phyloP scores from a whole-genome alignment of 23 tunicate species.

The Styela clava region DNA sequence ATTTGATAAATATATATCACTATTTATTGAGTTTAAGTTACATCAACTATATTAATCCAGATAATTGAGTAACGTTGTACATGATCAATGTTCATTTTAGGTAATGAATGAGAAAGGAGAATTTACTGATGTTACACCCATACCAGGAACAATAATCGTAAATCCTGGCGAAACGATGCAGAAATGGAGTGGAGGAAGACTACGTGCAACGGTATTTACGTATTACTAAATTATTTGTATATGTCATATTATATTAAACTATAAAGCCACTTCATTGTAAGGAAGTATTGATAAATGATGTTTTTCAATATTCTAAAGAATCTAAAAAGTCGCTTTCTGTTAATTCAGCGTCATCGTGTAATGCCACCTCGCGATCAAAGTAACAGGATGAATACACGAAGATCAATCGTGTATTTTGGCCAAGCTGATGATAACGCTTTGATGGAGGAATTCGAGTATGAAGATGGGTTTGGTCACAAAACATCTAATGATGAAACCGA shows the following conservation, averaged over 20 bases:
- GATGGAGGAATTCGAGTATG: conserved; percentile 1
- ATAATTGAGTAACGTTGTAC: too few relatives aligned
- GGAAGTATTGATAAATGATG: too few relatives aligned
- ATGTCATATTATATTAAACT: too few relatives aligned
- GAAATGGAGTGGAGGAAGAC: not conserved
- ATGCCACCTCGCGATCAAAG: not conserved
- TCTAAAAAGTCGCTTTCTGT: too few relatives aligned
- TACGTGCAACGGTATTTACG: not conserved
- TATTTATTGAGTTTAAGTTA: too few relatives aligned
- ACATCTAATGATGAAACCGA: not conserved
- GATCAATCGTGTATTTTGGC: conserved; percentile 15
- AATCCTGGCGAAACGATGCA: not conserved
- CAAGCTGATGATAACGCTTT: conserved; percentile 6
- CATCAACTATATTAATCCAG: too few relatives aligned
- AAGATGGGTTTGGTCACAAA: conserved; percentile 6
- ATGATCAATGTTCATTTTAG: too few relatives aligned
- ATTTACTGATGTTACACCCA: not conserved
- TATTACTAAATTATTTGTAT: too few relatives aligned
- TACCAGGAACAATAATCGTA: not conserved
- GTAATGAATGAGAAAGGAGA: too few relatives aligned
- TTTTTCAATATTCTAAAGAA: too few relatives aligned
- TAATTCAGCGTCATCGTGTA: conserved; percentile 7
- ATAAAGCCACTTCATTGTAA: too few relatives aligned
- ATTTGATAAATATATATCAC: too few relatives aligned
- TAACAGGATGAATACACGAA: not conserved